Evolutionary conservation across 2,113 vertebrate species (phyloP).

Genomic region (Rhinolophus ferrumequinum): DNA sequence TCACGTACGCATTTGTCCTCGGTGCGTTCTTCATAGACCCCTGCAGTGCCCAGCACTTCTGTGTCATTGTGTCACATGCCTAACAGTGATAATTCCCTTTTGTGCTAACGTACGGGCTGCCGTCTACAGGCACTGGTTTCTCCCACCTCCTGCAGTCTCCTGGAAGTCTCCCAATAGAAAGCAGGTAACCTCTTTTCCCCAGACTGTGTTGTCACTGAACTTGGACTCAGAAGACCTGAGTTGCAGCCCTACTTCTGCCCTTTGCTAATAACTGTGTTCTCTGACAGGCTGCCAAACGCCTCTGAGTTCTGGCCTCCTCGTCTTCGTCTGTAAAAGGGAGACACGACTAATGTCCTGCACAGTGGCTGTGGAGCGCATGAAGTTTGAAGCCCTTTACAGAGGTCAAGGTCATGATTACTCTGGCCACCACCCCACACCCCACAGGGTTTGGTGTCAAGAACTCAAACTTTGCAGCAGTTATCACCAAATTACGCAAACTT

Average conservation of each 20-base stretch:
- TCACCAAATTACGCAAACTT: constrained; percentile 9
- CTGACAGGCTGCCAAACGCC: background rate
- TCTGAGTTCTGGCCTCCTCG: background rate
- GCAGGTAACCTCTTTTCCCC: background rate
- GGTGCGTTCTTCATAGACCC: constrained; percentile 29
- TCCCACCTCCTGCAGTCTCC: background rate
- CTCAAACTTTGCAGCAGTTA: background rate
- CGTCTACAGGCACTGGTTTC: background rate
- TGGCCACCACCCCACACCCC: background rate
- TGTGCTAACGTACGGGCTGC: background rate
- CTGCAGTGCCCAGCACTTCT: background rate
- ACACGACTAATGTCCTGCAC: background rate
- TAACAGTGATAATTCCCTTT: background rate
- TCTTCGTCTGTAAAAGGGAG: background rate
- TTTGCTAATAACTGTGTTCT: background rate
- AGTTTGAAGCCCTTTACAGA: background rate
- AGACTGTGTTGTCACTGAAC: background rate
- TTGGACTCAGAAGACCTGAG: background rate
- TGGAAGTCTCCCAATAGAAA: background rate
- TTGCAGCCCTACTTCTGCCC: background rate
- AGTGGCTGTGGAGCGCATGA: background rate
- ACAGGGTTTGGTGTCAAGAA: background rate
- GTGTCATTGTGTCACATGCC: background rate
- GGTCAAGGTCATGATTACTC: background rate
- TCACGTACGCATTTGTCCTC: background rate